Evolutionary conservation across 2,113 vertebrate genomes (phyloP), one percentile per base, ranked within the genome.

Genomic region (Corythornis vintsioides): DNA sequence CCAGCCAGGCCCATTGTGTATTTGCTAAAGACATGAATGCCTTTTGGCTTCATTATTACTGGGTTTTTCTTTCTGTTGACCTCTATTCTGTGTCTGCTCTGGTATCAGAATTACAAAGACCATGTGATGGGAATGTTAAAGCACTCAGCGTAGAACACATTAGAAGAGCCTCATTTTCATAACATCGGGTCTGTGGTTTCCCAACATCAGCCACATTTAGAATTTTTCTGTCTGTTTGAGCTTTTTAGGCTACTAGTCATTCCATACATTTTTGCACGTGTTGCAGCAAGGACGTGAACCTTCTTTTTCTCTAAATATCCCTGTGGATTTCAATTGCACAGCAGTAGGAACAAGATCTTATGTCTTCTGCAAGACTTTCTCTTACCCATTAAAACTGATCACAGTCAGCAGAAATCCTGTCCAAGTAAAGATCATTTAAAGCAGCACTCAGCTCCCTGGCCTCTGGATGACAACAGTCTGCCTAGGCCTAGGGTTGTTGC

Each of bases 21-120:
- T 93, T 69, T 75, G 48, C 57, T 88, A 50, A 86, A 77, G 60
- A 50, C 6, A 4, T 48, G 57, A 81, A 86, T 17, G 28, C 14
- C 48, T 67, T 81, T 90, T 84, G 53, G 2, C 16, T 67, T 83
- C 40, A 33, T 74, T 52, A 28, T 26, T 50, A 74, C 48, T 75
- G 45, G 9, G 6, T 4, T 86, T 83, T 78, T 83, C 35, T 56
- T 55, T 81, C 56, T 67, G 22, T 38, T 91, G 61, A 86, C 35
- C 42, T 92, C 94, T 95, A 66, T 89, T 88, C 76, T 26, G 6
- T 73, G 60, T 60, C 64, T 86, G 13, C 67, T 71, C 79, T 78
- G 71, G 35, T 47, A 83, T 42, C 43, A 74, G 52, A 78, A 72
- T 74, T 74, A 52, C 43, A 88, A 77, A 91, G 48, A 66, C 10